phyloP scores from a whole-genome alignment of 2,888 invertebrate genomes.

The Druceiella hillmani region DNA sequence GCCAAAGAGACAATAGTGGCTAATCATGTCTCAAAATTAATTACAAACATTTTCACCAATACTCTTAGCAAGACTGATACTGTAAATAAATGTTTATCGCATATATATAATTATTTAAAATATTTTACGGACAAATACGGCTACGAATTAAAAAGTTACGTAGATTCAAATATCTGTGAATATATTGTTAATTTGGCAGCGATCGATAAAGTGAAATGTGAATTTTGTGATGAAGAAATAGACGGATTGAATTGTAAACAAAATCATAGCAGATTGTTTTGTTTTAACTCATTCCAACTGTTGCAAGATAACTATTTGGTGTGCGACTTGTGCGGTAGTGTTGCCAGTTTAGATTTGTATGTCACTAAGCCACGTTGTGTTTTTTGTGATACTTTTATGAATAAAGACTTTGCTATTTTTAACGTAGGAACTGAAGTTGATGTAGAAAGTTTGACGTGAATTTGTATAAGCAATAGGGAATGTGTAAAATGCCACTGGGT shows the following conservation, averaged over 20 bases:
- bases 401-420: too few relatives aligned
- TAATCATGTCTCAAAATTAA: conserved; percentile 29
- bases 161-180: conserved; percentile 27
- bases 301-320: conserved; percentile 33
- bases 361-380: conserved; percentile 32
- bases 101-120: conserved; percentile 32
- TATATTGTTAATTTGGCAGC: too few relatives aligned
- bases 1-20: conserved; percentile 35
- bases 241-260: conserved; percentile 23
- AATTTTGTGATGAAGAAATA: conserved; percentile 34
- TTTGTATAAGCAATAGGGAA: too few relatives aligned
- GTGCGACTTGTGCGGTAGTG: conserved; percentile 33
- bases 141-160: conserved; percentile 22
- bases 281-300: conserved; percentile 36
- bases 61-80: too few relatives aligned
- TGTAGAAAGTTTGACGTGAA: too few relatives aligned
- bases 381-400: conserved; percentile 37
- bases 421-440: too few relatives aligned
- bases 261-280: conserved; percentile 38
- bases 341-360: conserved; percentile 31
- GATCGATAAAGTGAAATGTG: conserved; percentile 30
- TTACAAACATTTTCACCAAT: conserved; percentile 27
- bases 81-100: conserved; percentile 30
- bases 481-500: too few relatives aligned
- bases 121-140: conserved; percentile 33